Evolutionary conservation across 2,113 vertebrate genomes (phyloP).

Genomic region (Seriola quinqueradiata): DNA sequence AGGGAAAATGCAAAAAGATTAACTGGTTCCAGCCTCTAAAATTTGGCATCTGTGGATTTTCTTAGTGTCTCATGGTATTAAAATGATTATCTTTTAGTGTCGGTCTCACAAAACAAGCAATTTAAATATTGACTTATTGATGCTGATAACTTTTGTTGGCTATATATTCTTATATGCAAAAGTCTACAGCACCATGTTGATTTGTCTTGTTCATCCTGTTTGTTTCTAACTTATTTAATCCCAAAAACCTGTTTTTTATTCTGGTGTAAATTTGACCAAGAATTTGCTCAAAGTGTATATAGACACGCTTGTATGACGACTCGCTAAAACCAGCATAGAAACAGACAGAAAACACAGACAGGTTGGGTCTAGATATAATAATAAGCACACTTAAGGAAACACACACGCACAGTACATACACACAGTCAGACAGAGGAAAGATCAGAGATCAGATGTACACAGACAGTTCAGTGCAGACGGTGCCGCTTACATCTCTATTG

Average conservation of each 20-base stretch:
- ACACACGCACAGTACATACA: conserved; percentile 26
- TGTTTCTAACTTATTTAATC: neutral
- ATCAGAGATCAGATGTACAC: conserved; percentile 72
- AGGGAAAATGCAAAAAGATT: neutral
- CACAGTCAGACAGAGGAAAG: conserved; percentile 62
- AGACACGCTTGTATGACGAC: conserved; percentile 10
- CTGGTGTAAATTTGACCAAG: neutral
- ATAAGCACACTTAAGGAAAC: conserved; percentile 37
- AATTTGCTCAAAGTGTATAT: neutral
- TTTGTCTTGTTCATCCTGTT: neutral
- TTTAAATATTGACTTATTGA: neutral
- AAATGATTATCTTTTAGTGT: neutral
- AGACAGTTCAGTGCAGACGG: conserved; percentile 67
- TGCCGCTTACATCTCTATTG: conserved; percentile 75
- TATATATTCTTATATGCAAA: neutral
- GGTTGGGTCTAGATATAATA: conserved; percentile 34
- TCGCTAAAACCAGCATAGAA: conserved; percentile 27
- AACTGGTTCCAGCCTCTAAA: neutral
- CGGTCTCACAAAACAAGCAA: neutral
- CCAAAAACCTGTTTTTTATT: neutral
- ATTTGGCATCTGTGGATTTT: neutral
- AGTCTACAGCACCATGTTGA: neutral
- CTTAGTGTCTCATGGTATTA: neutral
- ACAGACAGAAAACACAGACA: conserved; percentile 33
- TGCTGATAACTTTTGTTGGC: neutral